A percentile compares a stretch with the other conserved stretches of the same genome.
phyloP scores from a whole-genome alignment of 1,140 invertebrate genomes.

The Pararge aegeria region DNA sequence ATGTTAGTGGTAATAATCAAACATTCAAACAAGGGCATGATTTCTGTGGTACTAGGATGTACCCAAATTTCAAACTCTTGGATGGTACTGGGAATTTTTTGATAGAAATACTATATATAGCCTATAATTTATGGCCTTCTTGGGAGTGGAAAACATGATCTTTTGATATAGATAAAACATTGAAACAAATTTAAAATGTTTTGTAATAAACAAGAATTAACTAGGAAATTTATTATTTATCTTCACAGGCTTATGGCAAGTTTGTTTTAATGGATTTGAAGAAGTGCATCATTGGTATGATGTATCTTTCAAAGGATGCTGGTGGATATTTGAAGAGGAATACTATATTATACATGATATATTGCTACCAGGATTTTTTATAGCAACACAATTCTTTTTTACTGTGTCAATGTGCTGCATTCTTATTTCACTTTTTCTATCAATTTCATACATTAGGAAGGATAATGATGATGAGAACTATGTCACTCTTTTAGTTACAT shows the following conservation, averaged over 20 bases:
- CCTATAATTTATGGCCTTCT: too few species aligned
- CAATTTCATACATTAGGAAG: constrained; percentile 86
- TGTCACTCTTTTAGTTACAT: constrained; percentile 85
- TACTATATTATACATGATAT: constrained; percentile 94
- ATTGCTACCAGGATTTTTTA: constrained; percentile 92
- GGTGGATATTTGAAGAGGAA: constrained; percentile 97
- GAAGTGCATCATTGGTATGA: constrained; percentile 90
- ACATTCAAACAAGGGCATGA: too few species aligned
- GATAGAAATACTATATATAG: too few species aligned
- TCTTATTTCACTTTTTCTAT: constrained; percentile 86
- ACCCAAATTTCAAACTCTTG: too few species aligned
- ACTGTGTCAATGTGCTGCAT: constrained; percentile 91
- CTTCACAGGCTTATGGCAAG: constrained; percentile 93
- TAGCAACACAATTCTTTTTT: constrained; percentile 95
- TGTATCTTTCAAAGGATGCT: constrained; percentile 88
- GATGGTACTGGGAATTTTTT: too few species aligned
- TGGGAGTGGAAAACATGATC: too few species aligned
- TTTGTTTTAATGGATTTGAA: constrained; percentile 92
- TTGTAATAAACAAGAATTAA: too few species aligned
- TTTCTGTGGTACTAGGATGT: too few species aligned
- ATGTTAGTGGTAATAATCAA: too few species aligned
- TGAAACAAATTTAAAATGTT: too few species aligned
- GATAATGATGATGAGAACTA: constrained; percentile 90
- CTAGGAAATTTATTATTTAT: constrained; percentile 3
- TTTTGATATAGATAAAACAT: too few species aligned